Conservation (phyloP, 2,888 invertebrate species). For the Gryllus longicercus region DNA sequence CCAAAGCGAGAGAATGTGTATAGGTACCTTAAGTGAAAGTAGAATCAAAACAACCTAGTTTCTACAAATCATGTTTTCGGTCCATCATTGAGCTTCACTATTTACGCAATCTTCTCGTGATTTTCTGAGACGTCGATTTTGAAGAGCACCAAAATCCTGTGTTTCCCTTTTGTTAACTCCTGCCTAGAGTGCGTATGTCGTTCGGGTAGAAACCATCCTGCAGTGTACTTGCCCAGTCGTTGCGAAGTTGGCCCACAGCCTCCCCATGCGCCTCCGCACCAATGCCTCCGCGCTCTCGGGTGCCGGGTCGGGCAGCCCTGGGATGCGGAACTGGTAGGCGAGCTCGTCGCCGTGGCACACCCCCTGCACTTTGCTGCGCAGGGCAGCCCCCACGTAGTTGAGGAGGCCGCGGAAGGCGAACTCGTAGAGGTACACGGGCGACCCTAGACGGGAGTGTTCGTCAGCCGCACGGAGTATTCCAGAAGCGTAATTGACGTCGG, state of each 20-base stretch:
- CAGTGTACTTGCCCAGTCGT: not conserved
- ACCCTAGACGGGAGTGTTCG: not conserved
- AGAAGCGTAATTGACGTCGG: not conserved
- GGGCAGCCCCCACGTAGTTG: not conserved
- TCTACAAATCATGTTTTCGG: too few relatives aligned
- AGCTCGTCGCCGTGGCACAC: constrained; percentile 17
- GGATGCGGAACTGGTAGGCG: not conserved
- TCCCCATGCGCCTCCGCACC: not conserved
- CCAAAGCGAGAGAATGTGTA: too few relatives aligned
- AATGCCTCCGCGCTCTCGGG: not conserved
- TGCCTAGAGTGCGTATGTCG: too few relatives aligned
- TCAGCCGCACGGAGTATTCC: not conserved
- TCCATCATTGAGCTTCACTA: too few relatives aligned
- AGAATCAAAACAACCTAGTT: too few relatives aligned
- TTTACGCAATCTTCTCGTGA: too few relatives aligned
- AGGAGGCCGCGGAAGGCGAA: not conserved
- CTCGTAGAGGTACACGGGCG: not conserved
- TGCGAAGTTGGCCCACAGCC: not conserved
- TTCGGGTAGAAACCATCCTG: too few relatives aligned
- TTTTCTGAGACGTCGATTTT: too few relatives aligned
- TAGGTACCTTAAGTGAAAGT: too few relatives aligned
- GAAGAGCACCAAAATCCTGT: too few relatives aligned
- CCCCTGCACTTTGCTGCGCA: not conserved
- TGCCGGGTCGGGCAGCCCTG: not conserved
- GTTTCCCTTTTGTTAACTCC: too few relatives aligned